These are phyloP conservation scores for Percopsis transmontana DNA, from an alignment of 2,113 vertebrate genomes.

Conservation along the genomic window DNA sequence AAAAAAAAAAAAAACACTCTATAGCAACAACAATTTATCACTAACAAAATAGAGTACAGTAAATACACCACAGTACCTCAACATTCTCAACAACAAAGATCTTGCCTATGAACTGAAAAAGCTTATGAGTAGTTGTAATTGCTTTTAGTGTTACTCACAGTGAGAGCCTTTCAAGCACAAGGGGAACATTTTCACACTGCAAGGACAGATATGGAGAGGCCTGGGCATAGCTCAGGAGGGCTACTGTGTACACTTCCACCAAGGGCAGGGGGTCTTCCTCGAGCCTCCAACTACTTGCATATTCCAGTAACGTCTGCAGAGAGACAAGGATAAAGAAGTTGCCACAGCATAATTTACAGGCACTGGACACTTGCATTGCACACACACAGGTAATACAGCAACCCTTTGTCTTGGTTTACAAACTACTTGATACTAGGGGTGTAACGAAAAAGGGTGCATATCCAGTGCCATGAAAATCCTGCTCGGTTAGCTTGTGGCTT, in stretches of 20 bases:
- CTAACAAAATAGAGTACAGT: too few species aligned
- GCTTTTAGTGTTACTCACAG: conserved; percentile 83
- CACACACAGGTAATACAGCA: too few species aligned
- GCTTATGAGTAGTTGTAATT: background rate
- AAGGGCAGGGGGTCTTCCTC: conserved; percentile 89
- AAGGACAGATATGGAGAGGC: conserved; percentile 86
- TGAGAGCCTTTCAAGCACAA: conserved; percentile 90
- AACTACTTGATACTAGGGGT: too few species aligned
- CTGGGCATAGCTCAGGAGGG: conserved; percentile 88
- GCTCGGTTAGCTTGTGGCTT: too few species aligned
- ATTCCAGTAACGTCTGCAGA: conserved; percentile 89
- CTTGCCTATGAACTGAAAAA: background rate
- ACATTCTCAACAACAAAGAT: too few species aligned
- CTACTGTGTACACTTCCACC: conserved; percentile 88
- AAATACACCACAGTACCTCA: too few species aligned
- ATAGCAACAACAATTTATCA: too few species aligned
- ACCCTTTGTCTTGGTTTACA: too few species aligned
- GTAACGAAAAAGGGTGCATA: too few species aligned
- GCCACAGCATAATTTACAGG: background rate
- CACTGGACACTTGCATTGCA: background rate
- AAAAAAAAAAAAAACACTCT: too few species aligned
- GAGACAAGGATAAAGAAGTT: background rate
- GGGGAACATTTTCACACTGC: conserved; percentile 89
- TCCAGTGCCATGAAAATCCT: too few species aligned
- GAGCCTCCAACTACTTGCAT: conserved; percentile 87